Base-by-base conservation (phyloP, 2,113 vertebrate genomes). In the Variabilichromis moorii region DNA sequence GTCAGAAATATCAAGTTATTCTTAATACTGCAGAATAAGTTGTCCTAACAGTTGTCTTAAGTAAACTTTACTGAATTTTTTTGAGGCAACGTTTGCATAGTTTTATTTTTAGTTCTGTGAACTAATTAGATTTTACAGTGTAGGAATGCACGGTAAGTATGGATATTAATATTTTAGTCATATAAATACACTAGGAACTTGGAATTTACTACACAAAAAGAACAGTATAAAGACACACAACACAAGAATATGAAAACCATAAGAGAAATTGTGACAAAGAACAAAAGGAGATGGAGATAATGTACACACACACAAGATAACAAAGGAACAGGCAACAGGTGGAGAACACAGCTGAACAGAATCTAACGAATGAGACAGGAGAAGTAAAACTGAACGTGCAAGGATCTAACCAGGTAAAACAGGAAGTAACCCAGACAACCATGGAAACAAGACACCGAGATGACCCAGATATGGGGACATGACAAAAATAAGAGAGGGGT, bases 51-150 rank as follows among this genome's bases (percentile, higher is more conserved):
- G 37, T 40, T 1, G 1, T 45, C 42, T 45, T 45, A 45, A 42
- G 12, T 42, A 6, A 42, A 0, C 6, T 45, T 14, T 45, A 14
- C 42, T 14, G 0, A 3, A 1, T 40, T 40, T 40, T 5, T 40
- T 45, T 45, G 42, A 45, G 42, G 42, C 42, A 45, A 45, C 42
- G 0, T 45, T 45, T 45, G 2, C 42, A 14, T 45, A 45, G 42
- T 14, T 45, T 45, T 45, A 45, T 45, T 45, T 14, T 45, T 45
- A 45, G 42, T 45, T 14, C 42, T 45, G 42, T 45, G 6, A 45
- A 45, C 42, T 45, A 45, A 45, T 45, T 45, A 7, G 37, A 45
- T 45, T 45, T 45, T 45, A 45, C 13, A 45, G 42, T 45, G 42
- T 51, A 5, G 17, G 19, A 51, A n/a, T 9, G 5, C 50, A 51